Base-by-base conservation (phyloP, 2,888 invertebrate genomes). In the Drosophila prolongata region DNA sequence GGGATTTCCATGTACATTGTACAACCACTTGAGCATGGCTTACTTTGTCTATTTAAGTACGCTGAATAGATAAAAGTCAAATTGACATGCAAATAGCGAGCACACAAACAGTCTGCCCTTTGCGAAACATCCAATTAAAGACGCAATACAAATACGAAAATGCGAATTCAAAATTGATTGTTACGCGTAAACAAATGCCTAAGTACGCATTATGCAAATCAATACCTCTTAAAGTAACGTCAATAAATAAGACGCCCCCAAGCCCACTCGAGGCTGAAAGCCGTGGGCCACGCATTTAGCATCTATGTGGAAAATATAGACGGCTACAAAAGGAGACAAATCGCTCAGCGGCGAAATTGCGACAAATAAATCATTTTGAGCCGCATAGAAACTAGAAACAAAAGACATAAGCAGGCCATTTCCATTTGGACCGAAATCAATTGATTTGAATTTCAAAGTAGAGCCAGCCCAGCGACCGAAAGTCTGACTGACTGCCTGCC, bases 321-420 rank as follows among this genome's bases (percentile, higher is more conserved):
- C 52, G 38, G 52, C 56, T 42, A 46, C 64, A 52, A 72, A 57
- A 47, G 44, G 59, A 64, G 74, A 76, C 84, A 84, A 87, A 89
- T 89, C 87, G 89, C 75, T 84, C 81, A 86, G 79, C 86, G 71
- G 72, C 80, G 74, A 90, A 90, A 81, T 89, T 87, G 87, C 89
- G 89, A 82, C 89, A 90, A 89, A 89, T 89, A 89, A 90, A 89
- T 90, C 90, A 89, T 90, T 89, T 87, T 76, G 83, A 88, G 86
- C 80, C 88, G 72, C 72, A 72, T 72, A 74, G 66, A 72, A 69
- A 73, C 72, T 72, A 72, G 77, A 75, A 87, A 88, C 89, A 88
- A 88, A 82, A 86, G 88, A 80, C 84, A 78, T 80, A 86, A 86
- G 84, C 87, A 83, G 84, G 80, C 89, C 74, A 86, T 82, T 87